A percentile compares a stretch with the other conserved stretches of the same genome.
Evolutionary conservation across 2,888 invertebrate genomes (phyloP).

Genomic region (Stramonita haemastoma): DNA sequence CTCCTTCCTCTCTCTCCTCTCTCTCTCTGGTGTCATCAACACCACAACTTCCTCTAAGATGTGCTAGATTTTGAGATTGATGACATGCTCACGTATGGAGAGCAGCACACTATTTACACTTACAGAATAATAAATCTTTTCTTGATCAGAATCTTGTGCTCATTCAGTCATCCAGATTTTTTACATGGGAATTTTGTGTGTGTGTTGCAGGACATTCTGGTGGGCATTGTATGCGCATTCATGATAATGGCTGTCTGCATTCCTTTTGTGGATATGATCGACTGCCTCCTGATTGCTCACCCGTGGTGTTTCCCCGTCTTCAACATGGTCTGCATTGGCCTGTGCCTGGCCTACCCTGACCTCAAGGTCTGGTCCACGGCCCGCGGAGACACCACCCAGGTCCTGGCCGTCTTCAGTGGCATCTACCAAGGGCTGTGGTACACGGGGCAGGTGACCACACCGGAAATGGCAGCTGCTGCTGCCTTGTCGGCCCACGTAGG

Average conservation of each 20-base stretch:
- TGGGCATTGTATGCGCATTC: conserved; percentile 85
- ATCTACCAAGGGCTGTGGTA: conserved; percentile 89
- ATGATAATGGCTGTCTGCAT: conserved; percentile 85
- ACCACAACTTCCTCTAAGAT: conserved; percentile 12
- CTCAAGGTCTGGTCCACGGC: conserved; percentile 94
- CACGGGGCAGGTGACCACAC: conserved; percentile 87
- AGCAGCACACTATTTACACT: too few species aligned
- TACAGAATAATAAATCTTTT: too few species aligned
- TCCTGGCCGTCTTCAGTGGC: conserved; percentile 83
- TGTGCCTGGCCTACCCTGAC: conserved; percentile 88
- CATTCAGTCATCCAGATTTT: too few species aligned
- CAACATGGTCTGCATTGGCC: conserved; percentile 81
- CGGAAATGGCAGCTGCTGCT: conserved; percentile 81
- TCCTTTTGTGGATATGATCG: conserved; percentile 86
- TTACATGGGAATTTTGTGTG: neutral
- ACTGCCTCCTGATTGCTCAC: conserved; percentile 85
- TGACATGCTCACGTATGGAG: too few species aligned
- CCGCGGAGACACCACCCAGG: conserved; percentile 92
- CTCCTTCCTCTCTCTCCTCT: conserved; percentile 35
- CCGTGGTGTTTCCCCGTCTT: conserved; percentile 84
- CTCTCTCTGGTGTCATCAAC: too few species aligned
- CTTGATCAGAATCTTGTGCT: too few species aligned
- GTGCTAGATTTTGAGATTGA: too few species aligned
- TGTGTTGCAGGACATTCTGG: conserved; percentile 86
- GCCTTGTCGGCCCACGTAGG: conserved; percentile 89